Base-by-base conservation (phyloP, 2,113 vertebrate species). In the Gila orcuttii region DNA sequence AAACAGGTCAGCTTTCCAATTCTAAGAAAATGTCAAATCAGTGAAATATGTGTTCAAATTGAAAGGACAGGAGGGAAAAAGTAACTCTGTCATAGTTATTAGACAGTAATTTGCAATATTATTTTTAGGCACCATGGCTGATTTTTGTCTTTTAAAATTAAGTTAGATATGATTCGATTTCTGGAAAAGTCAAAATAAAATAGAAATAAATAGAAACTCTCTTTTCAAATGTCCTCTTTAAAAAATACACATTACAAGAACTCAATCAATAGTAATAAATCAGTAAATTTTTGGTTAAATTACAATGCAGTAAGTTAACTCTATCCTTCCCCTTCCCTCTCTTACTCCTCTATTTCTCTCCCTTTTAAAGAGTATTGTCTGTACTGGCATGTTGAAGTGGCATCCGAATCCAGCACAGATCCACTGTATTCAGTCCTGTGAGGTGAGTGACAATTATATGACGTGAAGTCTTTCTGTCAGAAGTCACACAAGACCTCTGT, bases 401-500 rank as follows among this genome's bases (percentile, higher is more conserved):
- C 91, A 96, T 45, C 98, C 98, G 2, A 95, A 97, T 78, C 97
- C 97, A 21, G 87, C 91, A 1, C 90, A 91, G 90, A 90, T 99
- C 87, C 94, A 96, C 89, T 99, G 98, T 91, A 97, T 99, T 91
- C 96, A 94, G 87, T 97, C 98, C 0, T 99, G 98, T 12, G 98
- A 99, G 97, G 98, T 99, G 94, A 96, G 95, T 50, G 36, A 15
- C 19, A 11, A 47, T 39, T 64, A 59, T 36, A 52, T 45, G 4
- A 59, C 1, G 25, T 17, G 6, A 52, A 19, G 5, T 33, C 17
- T 55, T 76, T 55, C 21, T 73, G 36, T 73, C 12, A 36, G 33
- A 28, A 28, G 28, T 28, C 28, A 28, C 1, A 28, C 28, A 28
- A 28, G 28, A 28, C 28, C 28, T 28, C 28, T 28, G 28, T 28